Evolutionary conservation across 2,113 vertebrate genomes (phyloP), one percentile per base, ranked within the genome.

Genomic region (Oreotrochilus melanogaster): DNA sequence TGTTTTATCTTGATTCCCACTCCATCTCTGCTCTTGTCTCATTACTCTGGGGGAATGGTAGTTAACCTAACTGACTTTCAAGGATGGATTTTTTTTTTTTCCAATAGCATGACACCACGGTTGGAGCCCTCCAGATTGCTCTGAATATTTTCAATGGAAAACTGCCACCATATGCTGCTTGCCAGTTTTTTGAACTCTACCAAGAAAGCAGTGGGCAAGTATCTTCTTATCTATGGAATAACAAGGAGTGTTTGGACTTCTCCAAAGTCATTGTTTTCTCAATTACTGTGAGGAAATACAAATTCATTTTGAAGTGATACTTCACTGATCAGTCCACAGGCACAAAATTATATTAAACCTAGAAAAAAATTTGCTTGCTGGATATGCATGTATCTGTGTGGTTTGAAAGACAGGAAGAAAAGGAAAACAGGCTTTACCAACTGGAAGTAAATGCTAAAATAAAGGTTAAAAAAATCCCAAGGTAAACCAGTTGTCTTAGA

Each of bases 151-250:
- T 97, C 97, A 98, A 98, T 42, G 98, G 98, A 88, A 95, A 97
- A 30, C 96, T 99, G 50, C 98, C 98, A 80, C 98, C 99, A 23
- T 99, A 99, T 2, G 98, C 98, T 51, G 96, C 99, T 86, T 99
- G 98, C 97, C 98, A 99, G 64, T 86, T 99, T 75, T 98, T 98
- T 96, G 99, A 99, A 96, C 96, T 99, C 96, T 98, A 99, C 91
- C 93, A 98, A 60, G 98, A 98, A 86, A 92, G 97, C 93, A 97
- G 98, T 66, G 98, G 98, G 99, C 98, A 98, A 97, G 98, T 98
- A 91, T 79, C 58, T 60, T 76, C 57, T 75, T 47, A 81, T 14
- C 23, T 74, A 18, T 48, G 19, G 47, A 73, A 88, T n/a, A 84
- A 72, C 16, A 54, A 71, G 14, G 10, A 65, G 25, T 37, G 12